Conservation (phyloP, 2,113 vertebrate species). For the Sphyrna mokarran region DNA sequence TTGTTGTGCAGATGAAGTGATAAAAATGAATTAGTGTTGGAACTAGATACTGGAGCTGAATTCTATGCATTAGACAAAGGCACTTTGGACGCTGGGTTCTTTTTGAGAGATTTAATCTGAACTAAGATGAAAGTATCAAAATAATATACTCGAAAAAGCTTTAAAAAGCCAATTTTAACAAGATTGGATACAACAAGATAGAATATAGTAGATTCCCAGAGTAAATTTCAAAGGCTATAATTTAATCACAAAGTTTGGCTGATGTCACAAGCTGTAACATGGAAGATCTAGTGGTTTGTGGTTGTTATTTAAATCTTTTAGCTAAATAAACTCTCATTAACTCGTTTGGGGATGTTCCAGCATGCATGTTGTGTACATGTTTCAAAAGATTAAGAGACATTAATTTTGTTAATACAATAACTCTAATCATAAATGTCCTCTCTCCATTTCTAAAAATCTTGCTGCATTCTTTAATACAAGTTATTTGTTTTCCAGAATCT, state of each 20-base stretch:
- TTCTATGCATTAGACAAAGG: background rate
- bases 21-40: slow-evolving; percentile 30
- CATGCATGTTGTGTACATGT: background rate
- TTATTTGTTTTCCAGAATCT: slow-evolving; percentile 71
- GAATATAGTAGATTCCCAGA: background rate
- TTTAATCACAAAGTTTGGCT: slow-evolving; percentile 8
- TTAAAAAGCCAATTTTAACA: slow-evolving; percentile 29
- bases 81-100: background rate
- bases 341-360: background rate
- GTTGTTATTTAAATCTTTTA: background rate
- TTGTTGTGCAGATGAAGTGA: slow-evolving; percentile 15
- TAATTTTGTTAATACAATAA: background rate
- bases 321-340: background rate
- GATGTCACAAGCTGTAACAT: background rate
- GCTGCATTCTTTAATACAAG: too few relatives aligned
- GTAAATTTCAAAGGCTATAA: background rate
- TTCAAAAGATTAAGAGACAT: background rate
- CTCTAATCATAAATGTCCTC: background rate
- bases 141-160: slow-evolving; percentile 11
- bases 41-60: background rate
- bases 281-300: background rate
- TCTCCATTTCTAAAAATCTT: background rate
- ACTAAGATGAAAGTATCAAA: slow-evolving; percentile 25
- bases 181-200: background rate
- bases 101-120: slow-evolving; percentile 11